These are phyloP conservation scores for Dasyornis broadbenti DNA, from an alignment of 2,113 vertebrate genomes.

Conservation along the genomic window DNA sequence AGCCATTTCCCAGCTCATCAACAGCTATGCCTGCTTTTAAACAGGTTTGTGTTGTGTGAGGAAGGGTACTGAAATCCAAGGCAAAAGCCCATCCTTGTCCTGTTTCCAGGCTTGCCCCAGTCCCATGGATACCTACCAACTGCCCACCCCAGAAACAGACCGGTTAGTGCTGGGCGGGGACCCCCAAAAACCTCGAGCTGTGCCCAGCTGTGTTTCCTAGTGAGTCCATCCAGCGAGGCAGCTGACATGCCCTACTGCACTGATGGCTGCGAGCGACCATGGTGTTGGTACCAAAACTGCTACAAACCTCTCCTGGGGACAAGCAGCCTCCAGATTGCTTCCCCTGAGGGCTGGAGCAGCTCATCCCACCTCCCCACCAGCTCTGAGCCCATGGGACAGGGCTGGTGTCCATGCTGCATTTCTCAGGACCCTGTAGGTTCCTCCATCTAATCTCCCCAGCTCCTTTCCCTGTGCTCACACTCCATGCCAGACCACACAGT, in stretches of 20 bases:
- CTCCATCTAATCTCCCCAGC: not conserved
- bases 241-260: rapidly evolving
- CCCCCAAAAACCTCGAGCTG: not conserved
- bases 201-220: not conserved
- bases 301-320: not conserved
- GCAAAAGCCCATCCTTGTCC: not conserved
- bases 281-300: not conserved
- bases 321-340: not conserved
- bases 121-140: not conserved
- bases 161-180: too few relatives aligned
- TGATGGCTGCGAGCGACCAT: rapidly evolving
- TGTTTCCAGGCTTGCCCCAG: not conserved
- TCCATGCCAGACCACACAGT: not conserved
- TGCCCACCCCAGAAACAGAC: not conserved
- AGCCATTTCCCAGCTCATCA: not conserved
- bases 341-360: not conserved
- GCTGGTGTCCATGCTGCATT: not conserved
- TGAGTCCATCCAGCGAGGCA: not conserved
- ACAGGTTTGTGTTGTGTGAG: not conserved
- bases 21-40: not conserved
- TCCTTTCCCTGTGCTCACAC: not conserved
- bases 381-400: rapidly evolving
- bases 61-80: not conserved
- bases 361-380: not conserved
- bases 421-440: not conserved